Conservation (phyloP, 2,888 invertebrate genomes). For the Sialis fuliginosa region DNA sequence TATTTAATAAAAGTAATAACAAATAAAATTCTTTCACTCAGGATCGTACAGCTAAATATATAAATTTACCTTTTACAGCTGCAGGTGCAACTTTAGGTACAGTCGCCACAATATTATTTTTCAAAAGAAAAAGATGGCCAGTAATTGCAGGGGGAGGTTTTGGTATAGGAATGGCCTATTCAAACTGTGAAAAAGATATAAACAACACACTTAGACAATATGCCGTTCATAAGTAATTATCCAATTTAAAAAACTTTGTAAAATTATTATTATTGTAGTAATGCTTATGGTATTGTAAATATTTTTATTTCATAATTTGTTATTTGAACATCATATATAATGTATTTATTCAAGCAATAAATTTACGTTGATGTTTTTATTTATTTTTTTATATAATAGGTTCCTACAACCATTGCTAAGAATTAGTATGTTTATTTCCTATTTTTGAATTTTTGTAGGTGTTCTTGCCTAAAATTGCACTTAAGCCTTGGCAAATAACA, state of each 20-base stretch:
- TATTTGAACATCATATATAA: too few species aligned
- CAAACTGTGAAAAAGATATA: constrained; percentile 64
- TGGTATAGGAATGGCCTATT: constrained; percentile 79
- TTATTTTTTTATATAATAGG: too few species aligned
- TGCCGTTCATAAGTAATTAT: neutral
- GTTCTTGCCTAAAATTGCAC: too few species aligned
- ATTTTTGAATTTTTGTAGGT: too few species aligned
- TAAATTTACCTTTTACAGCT: constrained; percentile 34
- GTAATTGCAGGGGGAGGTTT: constrained; percentile 72
- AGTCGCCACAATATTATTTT: constrained; percentile 65
- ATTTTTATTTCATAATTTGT: neutral
- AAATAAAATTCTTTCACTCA: too few species aligned
- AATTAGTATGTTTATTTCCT: too few species aligned
- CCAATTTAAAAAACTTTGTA: neutral
- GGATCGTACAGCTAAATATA: too few species aligned
- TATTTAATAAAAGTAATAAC: too few species aligned
- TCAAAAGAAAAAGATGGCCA: constrained; percentile 75
- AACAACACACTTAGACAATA: constrained; percentile 20
- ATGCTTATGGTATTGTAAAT: neutral
- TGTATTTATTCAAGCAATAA: too few species aligned
- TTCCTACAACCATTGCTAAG: too few species aligned
- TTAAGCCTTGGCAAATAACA: too few species aligned
- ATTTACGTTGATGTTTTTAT: too few species aligned
- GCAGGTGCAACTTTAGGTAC: constrained; percentile 66
- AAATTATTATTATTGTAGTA: neutral